A percentile compares a stretch with the other conserved stretches of the same genome.
Evolutionary conservation across 2,888 invertebrate genomes (phyloP).

Genomic region (Erebia palarica): DNA sequence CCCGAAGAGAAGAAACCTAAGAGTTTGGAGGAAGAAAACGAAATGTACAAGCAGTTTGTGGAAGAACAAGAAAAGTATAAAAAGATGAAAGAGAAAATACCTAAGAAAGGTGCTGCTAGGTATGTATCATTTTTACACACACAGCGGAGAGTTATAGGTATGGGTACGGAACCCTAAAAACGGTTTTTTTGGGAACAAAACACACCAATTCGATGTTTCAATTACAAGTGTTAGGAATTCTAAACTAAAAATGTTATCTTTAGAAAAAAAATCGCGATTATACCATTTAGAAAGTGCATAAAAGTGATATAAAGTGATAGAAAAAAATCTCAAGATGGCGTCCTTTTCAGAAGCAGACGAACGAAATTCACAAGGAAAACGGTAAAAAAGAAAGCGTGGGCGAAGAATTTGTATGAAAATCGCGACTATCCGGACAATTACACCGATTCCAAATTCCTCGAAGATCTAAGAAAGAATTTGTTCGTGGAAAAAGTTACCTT

Average conservation of each 20-base stretch:
- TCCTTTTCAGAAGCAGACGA: constrained; percentile 69
- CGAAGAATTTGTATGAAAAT: constrained; percentile 94
- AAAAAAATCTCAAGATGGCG: constrained; percentile 23
- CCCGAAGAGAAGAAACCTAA: constrained; percentile 50
- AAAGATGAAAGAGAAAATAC: constrained; percentile 84
- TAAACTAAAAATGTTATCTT: no score
- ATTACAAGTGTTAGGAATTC: no score
- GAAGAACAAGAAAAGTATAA: constrained; percentile 85
- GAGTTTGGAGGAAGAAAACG: constrained; percentile 66
- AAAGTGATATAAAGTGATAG: not conserved
- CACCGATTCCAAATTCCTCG: constrained; percentile 92
- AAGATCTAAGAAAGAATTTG: constrained; percentile 92
- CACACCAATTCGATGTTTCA: no score
- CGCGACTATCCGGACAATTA: constrained; percentile 95
- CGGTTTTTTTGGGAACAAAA: no score
- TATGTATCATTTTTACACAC: constrained; percentile 44
- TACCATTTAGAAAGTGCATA: not conserved
- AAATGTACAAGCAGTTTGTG: constrained; percentile 74
- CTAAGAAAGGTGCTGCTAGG: constrained; percentile 86
- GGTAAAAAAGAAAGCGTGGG: constrained; percentile 84
- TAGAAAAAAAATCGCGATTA: no score
- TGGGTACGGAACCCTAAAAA: no score
- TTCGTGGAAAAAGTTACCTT: constrained; percentile 89
- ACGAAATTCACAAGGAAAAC: constrained; percentile 54
- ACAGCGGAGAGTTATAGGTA: no score